These are phyloP conservation scores for Mylabris phalerata DNA, from an alignment of 1,140 invertebrate genomes.

Conservation along the genomic window DNA sequence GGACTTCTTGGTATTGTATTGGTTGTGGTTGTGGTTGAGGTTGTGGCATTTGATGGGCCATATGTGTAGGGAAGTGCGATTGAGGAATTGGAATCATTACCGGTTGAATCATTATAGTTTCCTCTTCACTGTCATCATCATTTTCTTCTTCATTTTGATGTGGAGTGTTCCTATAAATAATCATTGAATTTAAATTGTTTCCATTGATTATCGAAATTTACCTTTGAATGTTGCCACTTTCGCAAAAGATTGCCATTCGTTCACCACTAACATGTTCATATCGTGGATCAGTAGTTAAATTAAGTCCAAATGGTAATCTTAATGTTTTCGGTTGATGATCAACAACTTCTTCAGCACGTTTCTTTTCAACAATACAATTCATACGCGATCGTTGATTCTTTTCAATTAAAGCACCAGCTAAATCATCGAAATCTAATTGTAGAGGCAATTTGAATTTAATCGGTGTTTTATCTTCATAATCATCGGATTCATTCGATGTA, in stretches of 20 bases:
- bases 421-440: slow-evolving; percentile 71
- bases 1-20: slow-evolving; percentile 11
- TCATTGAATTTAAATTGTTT: not conserved
- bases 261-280: slow-evolving; percentile 71
- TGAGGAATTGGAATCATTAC: slow-evolving; percentile 39
- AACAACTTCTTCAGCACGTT: slow-evolving; percentile 71
- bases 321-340: slow-evolving; percentile 64
- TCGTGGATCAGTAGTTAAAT: slow-evolving; percentile 64
- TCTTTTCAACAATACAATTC: slow-evolving; percentile 82
- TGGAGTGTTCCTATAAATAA: slow-evolving; percentile 1
- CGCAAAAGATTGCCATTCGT: slow-evolving; percentile 78
- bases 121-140: slow-evolving; percentile 32
- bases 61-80: slow-evolving; percentile 35
- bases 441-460: slow-evolving; percentile 69
- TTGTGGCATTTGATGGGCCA: slow-evolving; percentile 32
- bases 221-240: slow-evolving; percentile 65
- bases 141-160: slow-evolving; percentile 23
- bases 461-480: slow-evolving; percentile 50
- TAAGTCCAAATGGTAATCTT: slow-evolving; percentile 58
- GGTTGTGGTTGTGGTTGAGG: slow-evolving; percentile 19
- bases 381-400: slow-evolving; percentile 70
- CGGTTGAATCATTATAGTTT: slow-evolving; percentile 42
- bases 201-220: slow-evolving; percentile 20
- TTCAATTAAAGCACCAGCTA: slow-evolving; percentile 66
- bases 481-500: slow-evolving; percentile 34